Evolutionary conservation across 2,797 vertebrate species (phyloP), one percentile per base, ranked within the genome.

Genomic region (Alca torda): DNA sequence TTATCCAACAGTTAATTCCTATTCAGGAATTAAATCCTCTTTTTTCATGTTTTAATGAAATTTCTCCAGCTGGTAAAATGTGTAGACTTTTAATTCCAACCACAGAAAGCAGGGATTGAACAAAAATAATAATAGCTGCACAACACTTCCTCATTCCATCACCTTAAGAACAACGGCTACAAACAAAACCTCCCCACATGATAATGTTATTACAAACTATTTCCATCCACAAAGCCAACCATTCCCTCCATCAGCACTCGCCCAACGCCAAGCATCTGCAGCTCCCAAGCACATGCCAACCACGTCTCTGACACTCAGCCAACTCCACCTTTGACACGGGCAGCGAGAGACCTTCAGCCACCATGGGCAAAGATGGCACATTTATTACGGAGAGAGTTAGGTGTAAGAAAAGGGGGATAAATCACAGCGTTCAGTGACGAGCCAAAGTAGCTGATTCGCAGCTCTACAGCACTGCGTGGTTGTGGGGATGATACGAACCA

Each of bases 161-260:
- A 84, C 69, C 84, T 86, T 76, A 91, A 2, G 19, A 89, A 63
- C 75, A 68, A 68, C 25, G 16, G 28, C 69, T 89, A 59, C 75
- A 84, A 87, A 95, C 90, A 86, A 91, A 95, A 93, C 43, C 65
- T 85, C 72, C 81, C 67, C 48, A 64, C 48, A 81, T 2, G 33
- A 86, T 39, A 89, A 84, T 33, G 57, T 50, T 83, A 75, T 90
- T 92, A 78, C 89, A 75, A 78, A 75, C 69, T 88, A 26, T 93
- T 96, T 96, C 94, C 95, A 96, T 46, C 28, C 41, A 19, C 84
- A 76, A 87, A 69, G 92, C 61, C 95, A 96, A 79, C 43, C 50
- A 26, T 90, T 89, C 82, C 48, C 68, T 65, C 48, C 94, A 83
- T 74, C 86, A 79, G 60, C 87, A 39, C 43, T 72, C 8, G 11